phyloP scores from a whole-genome alignment of 2,888 invertebrate genomes.

The Dasysyrphus albostriatus region DNA sequence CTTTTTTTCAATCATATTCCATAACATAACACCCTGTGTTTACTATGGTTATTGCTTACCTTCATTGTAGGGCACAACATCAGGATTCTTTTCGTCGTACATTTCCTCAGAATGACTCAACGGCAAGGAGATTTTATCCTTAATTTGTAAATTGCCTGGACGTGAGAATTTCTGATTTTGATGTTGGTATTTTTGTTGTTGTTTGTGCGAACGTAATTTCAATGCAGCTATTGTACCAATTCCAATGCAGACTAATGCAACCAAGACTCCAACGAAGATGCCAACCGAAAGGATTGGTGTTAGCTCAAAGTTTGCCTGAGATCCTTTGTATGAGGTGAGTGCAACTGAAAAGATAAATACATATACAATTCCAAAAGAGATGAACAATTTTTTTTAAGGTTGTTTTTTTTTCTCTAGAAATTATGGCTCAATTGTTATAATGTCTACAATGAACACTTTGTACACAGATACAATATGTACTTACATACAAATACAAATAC shows the following conservation, averaged over 20 bases:
- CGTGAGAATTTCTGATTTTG: slow-evolving; percentile 85
- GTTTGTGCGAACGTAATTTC: slow-evolving; percentile 83
- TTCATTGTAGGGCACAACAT: slow-evolving; percentile 94
- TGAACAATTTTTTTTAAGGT: neutral
- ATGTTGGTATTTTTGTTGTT: slow-evolving; percentile 82
- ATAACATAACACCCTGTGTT: neutral
- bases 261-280: slow-evolving; percentile 84
- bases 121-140: slow-evolving; percentile 88
- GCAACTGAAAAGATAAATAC: slow-evolving; percentile 79
- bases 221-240: slow-evolving; percentile 83
- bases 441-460: too few species aligned
- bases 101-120: slow-evolving; percentile 88
- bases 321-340: slow-evolving; percentile 84
- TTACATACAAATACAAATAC: too few species aligned
- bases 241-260: slow-evolving; percentile 83
- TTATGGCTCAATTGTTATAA: neutral
- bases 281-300: slow-evolving; percentile 85
- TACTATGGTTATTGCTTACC: slow-evolving; percentile 85
- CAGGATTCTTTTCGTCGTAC: slow-evolving; percentile 95
- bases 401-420: neutral
- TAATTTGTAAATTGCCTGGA: slow-evolving; percentile 86
- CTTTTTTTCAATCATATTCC: too few species aligned
- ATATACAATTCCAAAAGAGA: neutral
- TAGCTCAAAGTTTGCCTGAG: slow-evolving; percentile 85
- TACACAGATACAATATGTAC: too few species aligned